Base-by-base conservation (phyloP, 2,888 invertebrate species). In the Torymus aiolomorphi region DNA sequence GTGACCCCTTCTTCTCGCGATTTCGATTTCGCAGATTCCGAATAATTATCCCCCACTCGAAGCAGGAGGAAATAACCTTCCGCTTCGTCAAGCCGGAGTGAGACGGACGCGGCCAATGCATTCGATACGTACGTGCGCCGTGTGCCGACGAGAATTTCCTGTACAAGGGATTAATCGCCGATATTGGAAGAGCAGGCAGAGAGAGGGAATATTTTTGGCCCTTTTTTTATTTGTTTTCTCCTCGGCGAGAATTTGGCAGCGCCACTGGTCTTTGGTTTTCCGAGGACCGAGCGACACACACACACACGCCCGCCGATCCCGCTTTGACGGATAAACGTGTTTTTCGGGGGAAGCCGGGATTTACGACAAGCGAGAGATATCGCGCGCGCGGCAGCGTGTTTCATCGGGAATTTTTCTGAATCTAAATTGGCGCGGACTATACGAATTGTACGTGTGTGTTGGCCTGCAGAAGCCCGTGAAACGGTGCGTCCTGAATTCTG, bases 111-210 rank as follows among this genome's bases (percentile, higher is more conserved):
- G 31, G 57, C 62, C 69, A 67, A 62, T 77, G 63, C 76, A 81
- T 76, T 72, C 49, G 62, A 54, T 67, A 81, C 75, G 81, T 67
- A 81, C 75, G 81, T 78, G 76, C 67, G 12, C 49, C 52, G 56
- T 78, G 78, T 81, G 72, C 54, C 5, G 59, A 81, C 18, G 12
- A 24, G 13, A 11, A 31, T 31, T 31, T 31, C 31, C 31, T 31
- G 31, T 31, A 31, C 31, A 31, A 31, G 49, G 31, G 71, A 67
- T 75, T 80, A 78, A 77, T 77, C 52, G 73, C 0, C 42, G 73
- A 62, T 74, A 80, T 80, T n/a, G 63, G 31, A 31, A 31, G 31
- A 31, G 31, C 31, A 49, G n/a, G 8, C 12, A 56, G 2, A 10
- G 14, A 42, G 5, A 42, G 14, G 1, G 18, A 52, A 59, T n/a